Evolutionary conservation across 2,888 invertebrate species (phyloP), one percentile per base, ranked within the genome.

Genomic region (Pedicia rivosa): DNA sequence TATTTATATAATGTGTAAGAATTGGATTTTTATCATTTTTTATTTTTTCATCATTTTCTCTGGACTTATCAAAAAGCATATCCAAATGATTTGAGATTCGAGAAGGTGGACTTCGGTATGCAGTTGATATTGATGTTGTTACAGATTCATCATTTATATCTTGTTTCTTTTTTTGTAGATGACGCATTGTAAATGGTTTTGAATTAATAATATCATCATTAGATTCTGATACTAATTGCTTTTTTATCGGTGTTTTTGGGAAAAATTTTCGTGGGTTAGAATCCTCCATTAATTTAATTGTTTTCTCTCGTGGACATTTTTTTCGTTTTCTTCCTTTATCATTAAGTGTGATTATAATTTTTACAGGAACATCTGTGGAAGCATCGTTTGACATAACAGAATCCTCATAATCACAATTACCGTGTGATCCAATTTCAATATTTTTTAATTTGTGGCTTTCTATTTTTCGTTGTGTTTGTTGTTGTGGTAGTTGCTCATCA

Each of bases 1-100:
- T 61, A 37, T 63, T 57, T 3, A 71, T 62, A 44, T 67, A 67
- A 7, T 56, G 55, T 4, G 58, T 48, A 27, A 68, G 46, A 9
- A 51, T 41, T 2, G 63, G 59, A 50, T 65, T 55, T 5, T 58
- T 29, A 35, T 44, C 17, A 14, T 34, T 38, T 19, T 32, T 40
- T 28, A 8, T 9, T 3, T 33, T 20, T 4, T 15, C 16, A 12
- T 16, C 17, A 10, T 30, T 19, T 30, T 19, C n/a, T n/a, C n/a
- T n/a, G 8, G 29, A 13, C 4, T 29, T 16, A 5, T 29, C 14
- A 32, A 8, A 7, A 14, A 10, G 27, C 5, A 7, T 27, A 7
- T 27, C 12, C 5, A 20, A 6, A 20, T 6, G 5, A 20, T 20
- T 20, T 20, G 20, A n/a, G n/a, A n/a, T 4, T 12, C 6, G 8